Base-by-base conservation (phyloP, 2,113 vertebrate genomes). In the Ceyx cyanopectus region DNA sequence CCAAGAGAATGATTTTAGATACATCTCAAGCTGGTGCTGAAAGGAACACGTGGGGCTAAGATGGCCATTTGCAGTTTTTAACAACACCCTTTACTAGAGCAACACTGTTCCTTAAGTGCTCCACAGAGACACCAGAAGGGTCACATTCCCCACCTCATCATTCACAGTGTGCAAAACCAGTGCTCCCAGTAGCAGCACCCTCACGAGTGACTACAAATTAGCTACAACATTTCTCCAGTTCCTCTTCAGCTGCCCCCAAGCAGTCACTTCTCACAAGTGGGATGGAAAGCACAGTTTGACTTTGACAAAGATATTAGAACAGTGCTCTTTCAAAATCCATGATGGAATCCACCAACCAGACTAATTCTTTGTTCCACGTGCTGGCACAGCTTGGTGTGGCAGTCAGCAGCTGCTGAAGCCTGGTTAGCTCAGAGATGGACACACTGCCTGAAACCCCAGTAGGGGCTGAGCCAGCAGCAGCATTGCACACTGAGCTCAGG, bases 31-130 rank as follows among this genome's bases (percentile, higher is more conserved):
- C 76, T 51, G 65, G 34, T 73, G 46, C 60, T 56, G 67, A 77
- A 90, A 85, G 89, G 40, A 73, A 87, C 30, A 76, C 23, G 24
- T 51, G 27, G 76, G 67, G 79, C 56, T 19, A 68, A 85, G 74
- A 90, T 10, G 62, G 69, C 4, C 2, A 63, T 56, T 66, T 50
- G 32, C 84, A 40, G 60, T 63, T 84, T 58, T 51, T 54, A 79
- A 45, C 21, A 68, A 27, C 29, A 70, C 15, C 23, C 17, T 22
- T 87, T 66, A 74, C 23, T 51, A 72, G 23, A 70, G 32, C 30
- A 27, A 41, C 30, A 10, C 7, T 75, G 53, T 12, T 78, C 58
- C 40, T 56, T 60, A 6, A 11, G 26, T 29, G 26, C 29, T 72
- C 41, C 22, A 41, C 6, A 56, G 10, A 75, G 53, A 1, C 14